phyloP scores from a whole-genome alignment of 2,113 vertebrate species.

The Strix aluco region DNA sequence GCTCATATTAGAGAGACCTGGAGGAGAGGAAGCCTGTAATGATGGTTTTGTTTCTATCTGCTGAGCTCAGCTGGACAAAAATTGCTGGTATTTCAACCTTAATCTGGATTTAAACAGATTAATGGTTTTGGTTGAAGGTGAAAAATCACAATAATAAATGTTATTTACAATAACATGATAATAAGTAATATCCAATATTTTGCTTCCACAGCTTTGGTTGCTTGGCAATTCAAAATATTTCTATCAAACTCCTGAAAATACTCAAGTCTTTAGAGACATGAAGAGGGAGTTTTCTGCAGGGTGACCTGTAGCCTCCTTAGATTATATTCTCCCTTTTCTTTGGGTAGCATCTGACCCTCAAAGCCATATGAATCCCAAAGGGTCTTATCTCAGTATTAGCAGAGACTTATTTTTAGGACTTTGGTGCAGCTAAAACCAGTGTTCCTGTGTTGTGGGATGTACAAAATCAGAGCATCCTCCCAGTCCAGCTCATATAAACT shows the following conservation, averaged over 20 bases:
- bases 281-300: neutral
- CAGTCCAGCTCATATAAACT: neutral
- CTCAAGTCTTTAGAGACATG: neutral
- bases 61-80: neutral
- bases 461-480: neutral
- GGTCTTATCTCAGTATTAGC: neutral
- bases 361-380: neutral
- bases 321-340: neutral
- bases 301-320: neutral
- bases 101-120: neutral
- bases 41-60: neutral
- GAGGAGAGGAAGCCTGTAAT: neutral
- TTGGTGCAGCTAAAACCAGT: neutral
- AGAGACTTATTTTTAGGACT: neutral
- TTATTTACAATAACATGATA: neutral
- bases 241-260: neutral
- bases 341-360: neutral
- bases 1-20: neutral
- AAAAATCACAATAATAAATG: neutral
- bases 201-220: neutral
- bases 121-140: neutral
- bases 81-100: neutral
- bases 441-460: neutral
- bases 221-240: neutral
- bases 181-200: neutral